phyloP scores from a whole-genome alignment of 2,113 vertebrate genomes.

The Onychorhynchus coronatus region DNA sequence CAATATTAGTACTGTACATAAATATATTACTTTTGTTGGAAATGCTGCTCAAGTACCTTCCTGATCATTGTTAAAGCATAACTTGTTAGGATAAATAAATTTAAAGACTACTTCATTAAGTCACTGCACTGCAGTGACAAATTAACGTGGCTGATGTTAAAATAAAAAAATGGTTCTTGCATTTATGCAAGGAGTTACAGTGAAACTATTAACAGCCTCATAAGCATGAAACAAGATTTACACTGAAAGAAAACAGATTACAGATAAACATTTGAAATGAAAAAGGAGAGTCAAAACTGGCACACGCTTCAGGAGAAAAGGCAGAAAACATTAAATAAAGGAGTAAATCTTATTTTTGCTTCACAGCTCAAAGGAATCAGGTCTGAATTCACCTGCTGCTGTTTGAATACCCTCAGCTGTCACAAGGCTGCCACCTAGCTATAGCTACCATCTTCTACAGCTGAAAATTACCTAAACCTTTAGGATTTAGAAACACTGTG shows the following conservation, averaged over 20 bases:
- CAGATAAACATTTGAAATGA: constrained; percentile 3
- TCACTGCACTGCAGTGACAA: background rate
- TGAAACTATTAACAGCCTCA: background rate
- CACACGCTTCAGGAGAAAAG: background rate
- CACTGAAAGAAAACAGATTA: constrained; percentile 11
- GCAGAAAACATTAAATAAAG: background rate
- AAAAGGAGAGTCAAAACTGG: background rate
- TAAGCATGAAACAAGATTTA: constrained; percentile 18
- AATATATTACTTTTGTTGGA: background rate
- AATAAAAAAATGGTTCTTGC: background rate
- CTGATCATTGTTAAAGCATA: background rate
- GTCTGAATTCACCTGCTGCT: background rate
- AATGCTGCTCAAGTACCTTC: background rate
- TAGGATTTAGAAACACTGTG: background rate
- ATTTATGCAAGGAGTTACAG: background rate
- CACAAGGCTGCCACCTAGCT: constrained; percentile 47
- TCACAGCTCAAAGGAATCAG: background rate
- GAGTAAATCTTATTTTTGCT: constrained; percentile 15
- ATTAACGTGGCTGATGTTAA: background rate
- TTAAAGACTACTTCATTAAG: background rate
- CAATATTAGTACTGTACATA: background rate
- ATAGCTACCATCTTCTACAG: background rate
- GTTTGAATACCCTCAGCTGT: background rate
- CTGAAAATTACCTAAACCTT: background rate
- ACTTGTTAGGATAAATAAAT: background rate